Conservation (phyloP, 2,113 vertebrate species). For the Abramis brama region DNA sequence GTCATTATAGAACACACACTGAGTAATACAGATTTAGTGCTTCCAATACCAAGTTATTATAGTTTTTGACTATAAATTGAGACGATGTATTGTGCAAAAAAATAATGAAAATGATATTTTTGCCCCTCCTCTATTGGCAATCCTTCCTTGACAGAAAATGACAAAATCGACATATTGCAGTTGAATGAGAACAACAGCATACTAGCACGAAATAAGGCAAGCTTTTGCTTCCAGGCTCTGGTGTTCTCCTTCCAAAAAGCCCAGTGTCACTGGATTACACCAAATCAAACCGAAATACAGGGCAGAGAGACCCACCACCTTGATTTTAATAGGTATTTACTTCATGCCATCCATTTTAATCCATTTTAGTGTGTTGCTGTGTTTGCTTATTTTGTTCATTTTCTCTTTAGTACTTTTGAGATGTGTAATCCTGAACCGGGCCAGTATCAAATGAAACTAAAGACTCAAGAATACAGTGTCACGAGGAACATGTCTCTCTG, state of each 20-base stretch:
- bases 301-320: conserved; percentile 28
- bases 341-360: background rate
- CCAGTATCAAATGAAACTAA: conserved; percentile 82
- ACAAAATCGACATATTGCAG: conserved; percentile 78
- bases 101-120: conserved; percentile 4
- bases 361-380: background rate
- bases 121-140: conserved; percentile 32
- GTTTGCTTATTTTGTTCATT: background rate
- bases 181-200: conserved; percentile 74
- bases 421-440: conserved; percentile 82
- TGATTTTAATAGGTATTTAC: conserved; percentile 44
- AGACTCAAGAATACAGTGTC: conserved; percentile 73
- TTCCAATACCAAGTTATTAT: background rate
- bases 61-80: background rate
- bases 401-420: conserved; percentile 75
- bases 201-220: conserved; percentile 62
- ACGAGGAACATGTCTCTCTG: conserved; percentile 81
- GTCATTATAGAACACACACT: background rate
- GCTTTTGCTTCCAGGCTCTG: conserved; percentile 79
- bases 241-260: conserved; percentile 83
- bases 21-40: background rate
- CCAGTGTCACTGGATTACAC: conserved; percentile 81
- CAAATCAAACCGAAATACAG: conserved; percentile 54
- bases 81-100: background rate
- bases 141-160: conserved; percentile 73